Conservation (phyloP, 2,888 invertebrate genomes). For the Steromphala cineraria region DNA sequence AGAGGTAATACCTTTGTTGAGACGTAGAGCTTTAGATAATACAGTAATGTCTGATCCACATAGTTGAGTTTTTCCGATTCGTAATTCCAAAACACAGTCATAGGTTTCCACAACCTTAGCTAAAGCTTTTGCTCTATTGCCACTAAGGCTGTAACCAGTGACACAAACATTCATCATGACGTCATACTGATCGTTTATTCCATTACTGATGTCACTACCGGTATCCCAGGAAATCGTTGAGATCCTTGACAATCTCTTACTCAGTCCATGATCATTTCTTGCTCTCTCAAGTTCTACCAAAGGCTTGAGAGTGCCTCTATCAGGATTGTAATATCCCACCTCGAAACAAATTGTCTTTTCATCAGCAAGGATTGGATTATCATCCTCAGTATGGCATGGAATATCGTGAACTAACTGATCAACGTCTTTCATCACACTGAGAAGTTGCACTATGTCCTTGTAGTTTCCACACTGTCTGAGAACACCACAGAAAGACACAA, state of each 20-base stretch:
- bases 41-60: conserved; percentile 57
- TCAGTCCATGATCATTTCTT: conserved; percentile 49
- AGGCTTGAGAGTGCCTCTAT: conserved; percentile 61
- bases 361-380: conserved; percentile 57
- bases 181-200: conserved; percentile 51
- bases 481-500: conserved; percentile 64
- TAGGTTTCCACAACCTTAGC: conserved; percentile 57
- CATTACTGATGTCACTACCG: conserved; percentile 43
- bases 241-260: conserved; percentile 54
- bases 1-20: conserved; percentile 55
- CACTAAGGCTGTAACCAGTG: conserved; percentile 64
- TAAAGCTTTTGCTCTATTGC: conserved; percentile 56
- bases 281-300: conserved; percentile 66
- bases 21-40: conserved; percentile 54
- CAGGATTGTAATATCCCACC: conserved; percentile 64
- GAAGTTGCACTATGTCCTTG: conserved; percentile 54
- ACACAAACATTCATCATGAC: conserved; percentile 70
- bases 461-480: conserved; percentile 52
- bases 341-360: conserved; percentile 69
- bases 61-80: conserved; percentile 68
- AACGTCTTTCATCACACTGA: conserved; percentile 65
- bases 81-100: conserved; percentile 68
- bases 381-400: conserved; percentile 38
- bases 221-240: conserved; percentile 57
- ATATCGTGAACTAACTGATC: conserved; percentile 63